Evolutionary conservation across 2,113 vertebrate genomes (phyloP), one percentile per base, ranked within the genome.

Genomic region (Syngnathus floridae): DNA sequence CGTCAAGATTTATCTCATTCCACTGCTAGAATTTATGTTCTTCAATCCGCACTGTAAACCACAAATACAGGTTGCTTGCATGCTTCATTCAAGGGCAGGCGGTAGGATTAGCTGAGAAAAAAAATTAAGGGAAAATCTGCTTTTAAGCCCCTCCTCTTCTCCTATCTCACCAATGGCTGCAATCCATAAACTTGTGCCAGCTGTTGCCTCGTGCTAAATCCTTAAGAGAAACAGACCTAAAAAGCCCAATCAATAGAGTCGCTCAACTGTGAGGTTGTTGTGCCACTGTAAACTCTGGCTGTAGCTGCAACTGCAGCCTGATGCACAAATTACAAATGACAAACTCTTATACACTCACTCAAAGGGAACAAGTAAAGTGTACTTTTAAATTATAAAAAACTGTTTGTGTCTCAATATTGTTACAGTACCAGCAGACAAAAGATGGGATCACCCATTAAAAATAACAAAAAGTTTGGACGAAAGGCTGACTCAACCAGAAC

Each of bases 181-280:
- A 69, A 51, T 72, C 81, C 65, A 83, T 78, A 83, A 84, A 87
- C 76, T 82, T 73, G 70, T 77, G 82, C 78, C 90, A 89, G 86
- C 88, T 88, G 88, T 87, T 89, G 77, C 74, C 77, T 79, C 4
- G 17, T 13, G 77, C 69, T 88, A 87, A 89, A 80, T 68, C 81
- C 80, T 84, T 82, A 85, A 75, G 67, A 72, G 84, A 87, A 77
- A 88, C 46, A 12, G 83, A 88, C 65, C 83, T 87, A 87, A 88
- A 83, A 65, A 78, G 75, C 71, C 83, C 71, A 72, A 78, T 81
- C 69, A 70, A 54, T 65, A 64, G 59, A n/a, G 12, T 2, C 8
- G 58, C 66, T 69, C 35, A 62, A 75, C 35, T 38, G 68, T 69
- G 84, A 49, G 80, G 66, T 69, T 81, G 70, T 22, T 60, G 82